Evolutionary conservation across 2,888 invertebrate genomes (phyloP).

Genomic region (Lingula anatina): DNA sequence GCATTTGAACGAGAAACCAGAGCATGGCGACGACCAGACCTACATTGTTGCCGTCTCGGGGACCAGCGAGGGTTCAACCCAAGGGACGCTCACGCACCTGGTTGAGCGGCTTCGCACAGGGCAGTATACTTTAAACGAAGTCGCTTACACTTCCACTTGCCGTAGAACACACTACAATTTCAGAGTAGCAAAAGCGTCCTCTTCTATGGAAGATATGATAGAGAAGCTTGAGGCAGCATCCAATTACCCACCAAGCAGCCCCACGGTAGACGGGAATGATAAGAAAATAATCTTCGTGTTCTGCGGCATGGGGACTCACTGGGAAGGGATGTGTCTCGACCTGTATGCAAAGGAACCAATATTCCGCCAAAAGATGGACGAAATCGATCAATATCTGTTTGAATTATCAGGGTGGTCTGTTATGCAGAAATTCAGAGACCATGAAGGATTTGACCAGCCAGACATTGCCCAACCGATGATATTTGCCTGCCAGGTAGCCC

Average conservation of each 20-base stretch:
- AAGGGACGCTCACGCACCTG: background rate
- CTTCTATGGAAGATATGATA: background rate
- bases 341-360: constrained; percentile 13
- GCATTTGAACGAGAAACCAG: background rate
- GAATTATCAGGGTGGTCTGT: constrained; percentile 16
- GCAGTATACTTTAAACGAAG: background rate
- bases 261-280: background rate
- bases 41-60: background rate
- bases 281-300: constrained; percentile 23
- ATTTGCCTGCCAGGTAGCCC: constrained; percentile 22
- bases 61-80: background rate
- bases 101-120: background rate
- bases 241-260: background rate
- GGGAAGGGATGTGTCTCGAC: constrained; percentile 30
- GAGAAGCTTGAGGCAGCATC: background rate
- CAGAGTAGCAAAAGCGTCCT: background rate
- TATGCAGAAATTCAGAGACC: constrained; percentile 7
- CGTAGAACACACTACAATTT: background rate
- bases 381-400: constrained; percentile 15
- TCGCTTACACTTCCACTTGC: background rate
- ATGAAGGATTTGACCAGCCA: constrained; percentile 15
- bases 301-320: constrained; percentile 33
- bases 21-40: background rate
- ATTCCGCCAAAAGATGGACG: constrained; percentile 16
- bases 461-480: constrained; percentile 21